phyloP scores from a whole-genome alignment of 2,888 invertebrate genomes.

The Heterodera filipjevi region DNA sequence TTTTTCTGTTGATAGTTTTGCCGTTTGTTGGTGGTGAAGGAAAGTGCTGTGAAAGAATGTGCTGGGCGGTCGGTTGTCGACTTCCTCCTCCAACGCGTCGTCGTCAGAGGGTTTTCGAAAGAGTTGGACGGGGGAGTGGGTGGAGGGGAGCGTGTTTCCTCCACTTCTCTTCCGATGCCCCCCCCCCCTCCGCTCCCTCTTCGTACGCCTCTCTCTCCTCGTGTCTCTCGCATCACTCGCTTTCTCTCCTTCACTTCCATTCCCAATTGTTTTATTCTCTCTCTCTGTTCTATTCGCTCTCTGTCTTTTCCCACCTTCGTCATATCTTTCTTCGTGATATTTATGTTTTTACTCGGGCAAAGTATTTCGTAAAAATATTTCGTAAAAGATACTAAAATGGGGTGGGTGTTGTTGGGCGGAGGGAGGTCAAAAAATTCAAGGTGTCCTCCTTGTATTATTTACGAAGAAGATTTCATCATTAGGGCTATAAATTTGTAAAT shows the following conservation, averaged over 20 bases:
- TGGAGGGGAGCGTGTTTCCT: neutral
- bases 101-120: neutral
- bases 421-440: too few species aligned
- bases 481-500: too few species aligned
- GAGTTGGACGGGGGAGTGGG: neutral
- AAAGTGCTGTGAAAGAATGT: neutral
- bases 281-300: neutral
- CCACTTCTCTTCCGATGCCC: neutral
- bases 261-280: neutral
- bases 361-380: too few species aligned
- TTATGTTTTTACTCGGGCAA: too few species aligned
- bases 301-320: neutral
- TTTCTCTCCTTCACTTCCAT: neutral
- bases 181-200: neutral
- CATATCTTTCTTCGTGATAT: neutral
- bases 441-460: too few species aligned
- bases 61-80: neutral
- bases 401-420: too few species aligned
- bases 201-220: neutral
- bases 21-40: neutral
- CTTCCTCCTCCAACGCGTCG: neutral
- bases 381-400: too few species aligned
- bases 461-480: too few species aligned
- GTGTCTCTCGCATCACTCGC: neutral
- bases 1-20: neutral